These are phyloP conservation scores for Craterocephalus amniculus DNA, from an alignment of 2,797 vertebrate species.

Conservation along the genomic window DNA sequence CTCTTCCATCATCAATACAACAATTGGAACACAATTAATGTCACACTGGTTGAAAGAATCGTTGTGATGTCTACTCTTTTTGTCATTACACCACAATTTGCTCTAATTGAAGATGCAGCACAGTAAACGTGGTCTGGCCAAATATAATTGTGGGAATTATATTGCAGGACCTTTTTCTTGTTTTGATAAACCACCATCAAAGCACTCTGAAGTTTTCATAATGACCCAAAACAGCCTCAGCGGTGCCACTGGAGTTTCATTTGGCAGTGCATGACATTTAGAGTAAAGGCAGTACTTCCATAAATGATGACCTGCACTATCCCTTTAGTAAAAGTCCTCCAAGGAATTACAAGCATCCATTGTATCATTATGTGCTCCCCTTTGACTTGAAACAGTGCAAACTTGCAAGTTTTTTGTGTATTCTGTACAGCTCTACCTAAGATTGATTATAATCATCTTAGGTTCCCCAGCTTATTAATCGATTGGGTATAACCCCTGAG, in stretches of 20 bases:
- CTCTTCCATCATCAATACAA: too few species aligned
- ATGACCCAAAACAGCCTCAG: background rate
- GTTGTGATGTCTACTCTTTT: background rate
- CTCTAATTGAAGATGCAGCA: background rate
- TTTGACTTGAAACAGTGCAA: constrained; percentile 42
- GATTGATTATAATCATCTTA: constrained; percentile 78
- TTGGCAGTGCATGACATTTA: constrained; percentile 19
- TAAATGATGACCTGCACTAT: constrained; percentile 38
- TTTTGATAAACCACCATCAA: background rate
- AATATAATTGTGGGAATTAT: background rate
- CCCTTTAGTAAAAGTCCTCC: constrained; percentile 8
- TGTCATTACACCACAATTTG: too few species aligned
- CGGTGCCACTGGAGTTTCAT: background rate
- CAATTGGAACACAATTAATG: too few species aligned
- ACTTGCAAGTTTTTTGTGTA: constrained; percentile 29
- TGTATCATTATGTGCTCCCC: constrained; percentile 29
- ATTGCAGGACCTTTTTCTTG: background rate
- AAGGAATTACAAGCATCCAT: constrained; percentile 32
- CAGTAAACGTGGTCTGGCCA: background rate
- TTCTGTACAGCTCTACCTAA: constrained; percentile 56
- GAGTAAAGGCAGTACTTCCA: constrained; percentile 14
- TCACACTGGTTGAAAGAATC: background rate
- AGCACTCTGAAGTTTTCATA: background rate
- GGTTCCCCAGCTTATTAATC: constrained; percentile 78
- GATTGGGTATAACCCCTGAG: constrained; percentile 66